Base-by-base conservation (phyloP, 2,888 invertebrate genomes). In the Dugesia japonica region DNA sequence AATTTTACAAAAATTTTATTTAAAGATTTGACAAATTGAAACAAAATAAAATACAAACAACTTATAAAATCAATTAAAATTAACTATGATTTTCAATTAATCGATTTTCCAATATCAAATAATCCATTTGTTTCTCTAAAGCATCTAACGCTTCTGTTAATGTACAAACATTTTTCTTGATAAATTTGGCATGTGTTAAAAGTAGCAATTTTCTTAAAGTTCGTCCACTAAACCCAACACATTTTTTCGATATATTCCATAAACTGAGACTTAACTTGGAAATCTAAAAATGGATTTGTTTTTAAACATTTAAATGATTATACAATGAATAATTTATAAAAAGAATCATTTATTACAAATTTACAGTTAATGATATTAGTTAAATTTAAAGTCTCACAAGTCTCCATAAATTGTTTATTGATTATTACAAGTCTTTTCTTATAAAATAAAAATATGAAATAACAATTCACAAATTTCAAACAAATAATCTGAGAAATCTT, bases 181-280 rank as follows among this genome's bases (percentile, higher is more conserved):
- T 76, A 79, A 79, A 83, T 71, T 83, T 77, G 27, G 84, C 84
- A 80, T 85, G 84, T 17, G 93, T 91, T 79, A 94, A 84, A 82
- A 94, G 90, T 0, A 94, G 94, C 79, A 94, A 86, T 84, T 94
- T 93, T 71, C 93, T 88, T 79, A 94, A 86, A 7, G 90, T 88
- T 78, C 94, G 87, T 0, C 92, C 94, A 84, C 93, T 94, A 72
- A 93, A 82, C 7, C 89, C 90, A 38, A 86, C 81, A 83, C 90
- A 90, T 79, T 86, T 80, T 77, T 85, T 28, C n/a, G 42, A 26
- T 28, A 77, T n/a, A 0, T 28, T 31, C 75, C 42, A 76, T 42
- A 77, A 31, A 23, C 31, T 31, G 17, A 77, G 27, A 23, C 77
- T 77, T 26, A 15, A 74, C 27, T 31, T 71, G n/a, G 73, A 77